These are phyloP conservation scores for Calephelis nemesis DNA, from an alignment of 1,140 invertebrate species.

Conservation along the genomic window DNA sequence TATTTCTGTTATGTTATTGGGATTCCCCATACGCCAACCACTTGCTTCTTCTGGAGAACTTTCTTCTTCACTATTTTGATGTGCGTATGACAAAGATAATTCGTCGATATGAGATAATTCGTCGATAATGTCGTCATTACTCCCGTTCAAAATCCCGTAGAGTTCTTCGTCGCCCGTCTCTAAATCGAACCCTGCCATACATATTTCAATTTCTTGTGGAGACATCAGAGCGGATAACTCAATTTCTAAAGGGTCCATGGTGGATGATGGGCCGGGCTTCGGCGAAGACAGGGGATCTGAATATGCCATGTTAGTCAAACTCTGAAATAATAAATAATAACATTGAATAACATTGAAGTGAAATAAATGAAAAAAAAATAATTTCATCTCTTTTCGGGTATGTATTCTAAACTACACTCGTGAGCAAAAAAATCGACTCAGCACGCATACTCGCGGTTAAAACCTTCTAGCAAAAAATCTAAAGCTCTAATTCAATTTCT, in stretches of 20 bases:
- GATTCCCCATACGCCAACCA: conserved; percentile 20
- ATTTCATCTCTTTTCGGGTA: conserved; percentile 19
- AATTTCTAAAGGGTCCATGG: conserved; percentile 19
- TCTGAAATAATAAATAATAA: conserved; percentile 20
- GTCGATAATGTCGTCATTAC: conserved; percentile 21
- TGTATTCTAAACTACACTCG: background rate
- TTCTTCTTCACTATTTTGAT: conserved; percentile 2
- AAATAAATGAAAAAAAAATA: conserved; percentile 20
- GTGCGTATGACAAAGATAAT: background rate
- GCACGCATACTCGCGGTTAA: no score
- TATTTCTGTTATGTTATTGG: conserved; percentile 18
- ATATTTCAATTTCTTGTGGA: conserved; percentile 20
- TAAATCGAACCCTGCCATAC: conserved; percentile 19
- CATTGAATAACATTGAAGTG: conserved; percentile 17
- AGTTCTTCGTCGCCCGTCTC: conserved; percentile 19
- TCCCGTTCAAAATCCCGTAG: conserved; percentile 22
- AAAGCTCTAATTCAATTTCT: no score
- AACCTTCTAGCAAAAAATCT: no score
- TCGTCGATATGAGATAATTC: conserved; percentile 10
- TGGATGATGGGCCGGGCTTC: conserved; percentile 15
- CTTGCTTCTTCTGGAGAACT: conserved; percentile 8
- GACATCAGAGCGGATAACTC: conserved; percentile 20
- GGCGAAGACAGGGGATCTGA: conserved; percentile 19
- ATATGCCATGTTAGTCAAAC: conserved; percentile 22
- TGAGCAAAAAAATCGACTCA: no score